Base-by-base conservation (phyloP, 2,113 vertebrate species). In the Phoxinus phoxinus region DNA sequence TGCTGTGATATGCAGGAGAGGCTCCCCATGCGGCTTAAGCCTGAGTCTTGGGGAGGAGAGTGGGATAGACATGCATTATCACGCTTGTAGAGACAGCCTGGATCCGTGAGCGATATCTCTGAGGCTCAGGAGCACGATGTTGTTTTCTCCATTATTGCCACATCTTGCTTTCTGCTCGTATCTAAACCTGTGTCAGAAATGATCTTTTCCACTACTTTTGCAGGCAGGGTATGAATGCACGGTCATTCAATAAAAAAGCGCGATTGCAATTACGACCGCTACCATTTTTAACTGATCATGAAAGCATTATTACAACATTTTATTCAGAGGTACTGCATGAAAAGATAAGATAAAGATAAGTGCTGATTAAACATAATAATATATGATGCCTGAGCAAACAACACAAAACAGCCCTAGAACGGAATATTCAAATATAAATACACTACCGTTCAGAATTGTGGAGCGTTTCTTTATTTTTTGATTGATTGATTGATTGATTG, bases 11-110 rank as follows among this genome's bases (percentile, higher is more conserved):
- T 41, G 72, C 81, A 72, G 23, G 17, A 83, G 81, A 35, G 32
- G 46, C 79, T 81, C 61, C 74, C 71, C 25, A 6, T 76, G 46
- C 17, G 27, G 74, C 44, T 76, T 53, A 44, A 46, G 37, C 19
- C 44, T 0, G 44, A 82, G 80, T 82, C 80, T 69, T 63, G 21
- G 8, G 81, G 30, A 65, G 32, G 46, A 35, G 30, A 51, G 30
- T 1, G 21, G 30, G 46, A 58, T 37, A 71, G 81, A 19, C 81
- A 83, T 71, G 81, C 21, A 25, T 83, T 72, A 83, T 83, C 81
- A 83, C 23, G 81, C 65, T 72, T 71, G 67, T 83, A 82, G 80
- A 82, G 80, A 51, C 63, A 69, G 80, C 41, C 44, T 53, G 67
- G 81, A 72, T 83, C 21, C 5, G 6, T 72, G 67, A 72, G 81